Evolutionary conservation across 1,140 invertebrate species (phyloP), one percentile per base, ranked within the genome.

Genomic region (Cephus cinctus): DNA sequence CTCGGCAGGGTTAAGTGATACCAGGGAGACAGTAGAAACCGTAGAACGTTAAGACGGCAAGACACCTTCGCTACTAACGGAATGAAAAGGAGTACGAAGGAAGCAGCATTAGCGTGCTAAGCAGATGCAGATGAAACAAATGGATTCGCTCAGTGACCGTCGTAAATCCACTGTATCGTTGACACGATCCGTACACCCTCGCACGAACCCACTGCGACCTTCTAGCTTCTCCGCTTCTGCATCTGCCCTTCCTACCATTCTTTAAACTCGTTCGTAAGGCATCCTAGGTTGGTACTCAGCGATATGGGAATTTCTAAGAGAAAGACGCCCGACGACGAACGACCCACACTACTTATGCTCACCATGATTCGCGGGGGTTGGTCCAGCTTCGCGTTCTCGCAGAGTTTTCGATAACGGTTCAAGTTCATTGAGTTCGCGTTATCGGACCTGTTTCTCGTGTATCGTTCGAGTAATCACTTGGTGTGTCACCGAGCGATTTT

Each of bases 121-220:
- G 64, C 60, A 69, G 65, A 70, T 71, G 69, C 67, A 71, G 69
- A 71, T 71, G 69, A 69, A 71, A 71, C 67, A 71, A 71, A 71
- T 71, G 69, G 69, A 71, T 71, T 71, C 60, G 66, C 60, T 57
- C 52, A 56, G 63, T 62, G 66, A 67, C 65, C 62, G 67, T 63
- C 69, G 69, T 71, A 71, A 71, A 71, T 71, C 52, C 56, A 66
- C 56, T 47, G 46, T 70, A 71, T 71, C 69, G 63, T 68, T 69
- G 69, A 71, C 69, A 70, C 67, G 61, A 71, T 71, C 69, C 66
- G 47, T 64, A 68, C 66, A 59, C 65, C 63, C 62, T 67, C 61
- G 64, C 67, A 68, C 65, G 68, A 69, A 71, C 59, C 55, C 53
- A 42, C 31, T 23, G 45, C 62, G 58, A 56, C 46, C 54, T 16